Evolutionary conservation across 2,113 vertebrate species (phyloP).

Genomic region (Phodopus roborovskii): DNA sequence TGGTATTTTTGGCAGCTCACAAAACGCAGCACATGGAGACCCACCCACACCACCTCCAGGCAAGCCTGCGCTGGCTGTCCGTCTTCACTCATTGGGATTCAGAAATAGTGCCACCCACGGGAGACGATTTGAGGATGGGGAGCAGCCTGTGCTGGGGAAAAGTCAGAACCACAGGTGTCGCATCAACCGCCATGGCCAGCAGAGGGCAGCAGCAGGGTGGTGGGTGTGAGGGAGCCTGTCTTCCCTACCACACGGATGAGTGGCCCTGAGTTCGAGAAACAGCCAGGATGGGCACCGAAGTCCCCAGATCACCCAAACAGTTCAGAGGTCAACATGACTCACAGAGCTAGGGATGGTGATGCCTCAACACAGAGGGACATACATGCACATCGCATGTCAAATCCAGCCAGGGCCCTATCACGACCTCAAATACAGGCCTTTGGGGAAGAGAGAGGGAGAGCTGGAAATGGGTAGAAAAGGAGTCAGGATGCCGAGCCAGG

Average conservation of each 20-base stretch:
- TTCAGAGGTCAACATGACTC: not conserved
- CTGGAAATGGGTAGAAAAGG: not conserved
- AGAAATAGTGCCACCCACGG: slow-evolving; percentile 65
- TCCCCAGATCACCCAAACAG: not conserved
- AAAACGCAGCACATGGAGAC: slow-evolving; percentile 70
- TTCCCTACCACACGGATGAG: not conserved
- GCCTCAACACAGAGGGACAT: not conserved
- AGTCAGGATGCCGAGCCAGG: not conserved
- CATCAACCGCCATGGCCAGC: not conserved
- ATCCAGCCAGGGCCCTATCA: not conserved
- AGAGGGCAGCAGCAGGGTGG: not conserved
- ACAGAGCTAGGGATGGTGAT: not conserved
- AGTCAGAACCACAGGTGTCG: not conserved
- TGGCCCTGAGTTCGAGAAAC: not conserved
- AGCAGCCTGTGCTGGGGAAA: slow-evolving; percentile 1
- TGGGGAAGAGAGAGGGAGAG: not conserved
- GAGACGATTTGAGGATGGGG: not conserved
- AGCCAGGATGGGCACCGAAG: not conserved
- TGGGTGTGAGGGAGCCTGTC: not conserved
- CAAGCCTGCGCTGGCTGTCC: slow-evolving; percentile 68
- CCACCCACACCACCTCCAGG: slow-evolving; percentile 72
- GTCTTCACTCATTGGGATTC: slow-evolving; percentile 26
- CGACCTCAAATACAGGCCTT: not conserved
- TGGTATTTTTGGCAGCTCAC: slow-evolving; percentile 72
- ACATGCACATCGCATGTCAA: accelerated